Evolutionary conservation across 2,888 invertebrate species (phyloP).

Genomic region (Sepioteuthis lessoniana): DNA sequence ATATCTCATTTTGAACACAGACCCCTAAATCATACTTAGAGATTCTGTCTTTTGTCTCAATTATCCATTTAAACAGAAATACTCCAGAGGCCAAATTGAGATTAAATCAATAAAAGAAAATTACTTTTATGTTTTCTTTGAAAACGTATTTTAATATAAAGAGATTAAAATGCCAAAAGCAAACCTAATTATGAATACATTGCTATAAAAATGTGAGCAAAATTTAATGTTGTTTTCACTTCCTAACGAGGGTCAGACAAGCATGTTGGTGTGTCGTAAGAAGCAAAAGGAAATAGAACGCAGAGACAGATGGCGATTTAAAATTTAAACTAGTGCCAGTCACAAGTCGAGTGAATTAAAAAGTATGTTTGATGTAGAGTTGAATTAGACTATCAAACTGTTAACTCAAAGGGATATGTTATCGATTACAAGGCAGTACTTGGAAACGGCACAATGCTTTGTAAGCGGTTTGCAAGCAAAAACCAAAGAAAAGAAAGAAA

Average conservation of each 20-base stretch:
- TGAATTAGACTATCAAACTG: not conserved
- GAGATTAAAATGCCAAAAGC: not conserved
- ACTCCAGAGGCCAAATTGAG: not conserved
- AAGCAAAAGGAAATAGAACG: not conserved
- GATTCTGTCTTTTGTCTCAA: not conserved
- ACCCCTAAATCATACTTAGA: not conserved
- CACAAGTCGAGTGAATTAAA: not conserved
- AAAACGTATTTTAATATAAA: not conserved
- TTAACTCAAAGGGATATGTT: not conserved
- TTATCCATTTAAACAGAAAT: not conserved
- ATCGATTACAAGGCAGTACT: not conserved
- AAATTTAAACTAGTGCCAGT: not conserved
- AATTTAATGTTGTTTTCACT: not conserved
- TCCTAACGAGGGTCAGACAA: too few relatives aligned
- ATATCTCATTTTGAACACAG: not conserved
- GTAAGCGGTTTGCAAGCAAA: not conserved
- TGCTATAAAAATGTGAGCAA: not conserved
- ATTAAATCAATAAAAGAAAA: not conserved
- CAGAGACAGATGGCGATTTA: not conserved
- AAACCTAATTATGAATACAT: not conserved
- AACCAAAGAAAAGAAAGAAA: not conserved
- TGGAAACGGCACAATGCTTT: not conserved
- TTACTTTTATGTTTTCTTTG: not conserved
- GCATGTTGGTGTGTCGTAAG: not conserved
- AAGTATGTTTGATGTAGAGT: not conserved